Evolutionary conservation across 2,888 invertebrate species (phyloP), one percentile per base, ranked within the genome.

Genomic region (Heliconius charithonia): DNA sequence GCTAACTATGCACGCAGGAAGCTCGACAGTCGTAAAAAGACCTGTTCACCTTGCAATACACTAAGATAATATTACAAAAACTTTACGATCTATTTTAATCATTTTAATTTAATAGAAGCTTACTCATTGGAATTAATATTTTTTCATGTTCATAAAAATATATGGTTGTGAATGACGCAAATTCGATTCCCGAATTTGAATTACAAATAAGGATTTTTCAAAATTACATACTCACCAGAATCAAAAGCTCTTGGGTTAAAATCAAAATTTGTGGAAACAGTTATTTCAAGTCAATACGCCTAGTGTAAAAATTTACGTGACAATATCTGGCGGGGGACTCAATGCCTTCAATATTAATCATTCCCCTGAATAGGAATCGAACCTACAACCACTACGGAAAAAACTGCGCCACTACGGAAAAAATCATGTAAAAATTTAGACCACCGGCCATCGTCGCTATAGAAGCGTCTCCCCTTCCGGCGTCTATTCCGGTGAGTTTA

Each of bases 391-490:
- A 56, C 22, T 3, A 56, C 22, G 45, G 9, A 45, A 70, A 51
- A 29, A 72, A 56, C 56, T 56, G 9, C 2, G 7, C 56, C 19
- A 56, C 22, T 3, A 56, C 9, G 45, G 9, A 45, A 70, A 51
- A 51, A 72, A 56, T 1, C 13, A 56, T 59, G 22, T 72, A 32
- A 72, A 72, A 59, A 72, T 72, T 32, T 72, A 72, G 85, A 85
- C 85, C 85, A 85, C 83, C 85, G 84, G 81, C 84, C 73, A 81
- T 81, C 78, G 85, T 85, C 86, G 87, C 87, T 90, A 29, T 72
- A 13, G 29, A 71, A 56, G 56, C 71, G 71, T 59, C 71, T 90
- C 71, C 71, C 71, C 56, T 72, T 72, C 72, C 72, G 72, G 72
- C 81, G 80, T 81, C 85, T 86, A 86, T 86, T 85, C 83, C 83